phyloP scores from a whole-genome alignment of 2,888 invertebrate species.

The Omphaloscelis lunosa region DNA sequence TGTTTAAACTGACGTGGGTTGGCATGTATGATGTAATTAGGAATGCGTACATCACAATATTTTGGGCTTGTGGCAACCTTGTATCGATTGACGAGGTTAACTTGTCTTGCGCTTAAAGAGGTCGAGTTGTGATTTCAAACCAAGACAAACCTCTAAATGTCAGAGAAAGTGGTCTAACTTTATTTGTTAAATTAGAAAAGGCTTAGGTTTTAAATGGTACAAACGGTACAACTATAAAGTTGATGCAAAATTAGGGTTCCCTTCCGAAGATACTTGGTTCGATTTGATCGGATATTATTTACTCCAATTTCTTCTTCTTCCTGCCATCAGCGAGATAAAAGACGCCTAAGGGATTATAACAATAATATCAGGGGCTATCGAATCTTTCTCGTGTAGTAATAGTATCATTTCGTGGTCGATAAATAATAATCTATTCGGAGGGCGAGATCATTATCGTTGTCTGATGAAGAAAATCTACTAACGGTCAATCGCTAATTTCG shows the following conservation, averaged over 20 bases:
- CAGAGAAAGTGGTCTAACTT: background rate
- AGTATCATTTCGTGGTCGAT: slow-evolving; percentile 29
- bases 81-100: slow-evolving; percentile 9
- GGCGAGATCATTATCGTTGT: slow-evolving; percentile 14
- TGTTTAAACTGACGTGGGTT: slow-evolving; percentile 48
- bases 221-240: background rate
- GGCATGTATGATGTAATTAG: slow-evolving; percentile 37
- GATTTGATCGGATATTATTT: slow-evolving; percentile 1
- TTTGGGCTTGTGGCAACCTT: slow-evolving; percentile 1
- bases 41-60: slow-evolving; percentile 4
- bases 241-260: background rate
- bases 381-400: slow-evolving; percentile 20
- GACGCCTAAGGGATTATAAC: slow-evolving; percentile 16
- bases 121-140: background rate
- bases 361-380: slow-evolving; percentile 4
- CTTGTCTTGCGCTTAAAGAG: background rate
- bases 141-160: background rate
- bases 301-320: slow-evolving; percentile 6
- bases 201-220: background rate
- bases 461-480: slow-evolving; percentile 11
- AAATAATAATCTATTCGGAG: slow-evolving; percentile 30
- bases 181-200: background rate
- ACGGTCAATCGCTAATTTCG: background rate
- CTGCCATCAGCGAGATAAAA: slow-evolving; percentile 34
- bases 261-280: background rate